Base-by-base conservation (phyloP, 2,113 vertebrate genomes). In the Phyllostomus hastatus region DNA sequence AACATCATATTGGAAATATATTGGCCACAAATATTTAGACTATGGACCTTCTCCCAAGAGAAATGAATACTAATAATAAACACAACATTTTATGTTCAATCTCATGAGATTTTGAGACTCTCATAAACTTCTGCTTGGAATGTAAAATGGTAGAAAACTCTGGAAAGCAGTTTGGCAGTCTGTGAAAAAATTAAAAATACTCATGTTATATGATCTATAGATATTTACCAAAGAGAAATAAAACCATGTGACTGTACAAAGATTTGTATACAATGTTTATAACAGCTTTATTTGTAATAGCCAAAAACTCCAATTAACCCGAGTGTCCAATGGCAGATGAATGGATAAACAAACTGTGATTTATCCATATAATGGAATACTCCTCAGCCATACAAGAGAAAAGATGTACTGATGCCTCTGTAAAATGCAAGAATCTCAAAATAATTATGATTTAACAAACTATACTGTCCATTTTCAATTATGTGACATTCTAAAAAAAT, bases 201-300 rank as follows among this genome's bases (percentile, higher is more conserved):
- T 38, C 9, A 4, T 67, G 11, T 0, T 4, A 38, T 83, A 17
- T 41, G 54, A 94, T 54, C 28, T 10, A 76, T 59, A 73, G 28
- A 61, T 91, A 88, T 91, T 83, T 81, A 90, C 48, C 64, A 35
- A 48, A 67, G 59, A 83, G 33, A 96, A 95, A 87, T 70, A 67
- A 95, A 95, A 76, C 35, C 57, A 52, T 15, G 46, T 59, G 22
- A 75, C 33, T 16, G 48, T 75, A 76, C 14, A 93, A 97, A 73
- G 26, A 78, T 54, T 33, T 61, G 31, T 46, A 38, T 81, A 9
- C 26, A 87, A 67, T 88, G 10, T 89, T 88, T 38, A 52, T 67
- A 52, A 59, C 3, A 52, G n/a, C 17, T 86, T 95, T 81, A 64
- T 84, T 93, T 26, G 7, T 38, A 75, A 83, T 48, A 48, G 28